These are phyloP conservation scores for Steatornis caripensis DNA, from an alignment of 2,113 vertebrate genomes.

Conservation along the genomic window DNA sequence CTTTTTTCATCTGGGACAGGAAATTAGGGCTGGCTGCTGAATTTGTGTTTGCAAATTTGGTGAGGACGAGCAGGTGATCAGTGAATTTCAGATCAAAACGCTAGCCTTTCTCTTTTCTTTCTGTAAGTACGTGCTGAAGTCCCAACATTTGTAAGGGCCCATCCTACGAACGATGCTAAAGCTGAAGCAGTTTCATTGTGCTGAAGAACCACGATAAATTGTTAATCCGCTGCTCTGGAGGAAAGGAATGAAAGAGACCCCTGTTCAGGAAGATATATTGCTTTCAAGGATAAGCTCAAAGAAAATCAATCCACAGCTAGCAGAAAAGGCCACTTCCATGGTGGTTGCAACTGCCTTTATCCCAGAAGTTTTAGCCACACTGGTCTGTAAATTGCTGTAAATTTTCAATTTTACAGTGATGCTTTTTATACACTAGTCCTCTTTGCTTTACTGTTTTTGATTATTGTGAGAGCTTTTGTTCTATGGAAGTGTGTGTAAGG, in stretches of 20 bases:
- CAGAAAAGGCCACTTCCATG: neutral
- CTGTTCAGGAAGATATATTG: neutral
- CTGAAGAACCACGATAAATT: neutral
- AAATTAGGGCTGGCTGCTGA: neutral
- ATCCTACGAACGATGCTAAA: neutral
- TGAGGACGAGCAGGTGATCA: neutral
- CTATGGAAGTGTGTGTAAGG: neutral
- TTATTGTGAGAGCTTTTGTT: neutral
- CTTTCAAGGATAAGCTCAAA: neutral
- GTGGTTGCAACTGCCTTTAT: neutral
- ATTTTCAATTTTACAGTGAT: neutral
- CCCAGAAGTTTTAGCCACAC: neutral
- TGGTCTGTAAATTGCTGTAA: neutral
- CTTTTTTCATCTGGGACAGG: neutral
- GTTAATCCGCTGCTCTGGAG: neutral
- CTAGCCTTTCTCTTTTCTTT: neutral
- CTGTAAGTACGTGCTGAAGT: neutral
- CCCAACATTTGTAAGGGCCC: neutral
- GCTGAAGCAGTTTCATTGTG: neutral
- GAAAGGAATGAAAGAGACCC: neutral
- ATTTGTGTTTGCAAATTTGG: neutral
- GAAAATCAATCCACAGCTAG: neutral
- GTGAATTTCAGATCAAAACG: neutral
- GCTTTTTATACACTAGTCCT: neutral
- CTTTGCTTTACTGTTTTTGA: neutral